Conservation (phyloP, 2,797 vertebrate species). For the Podarcis siculus region DNA sequence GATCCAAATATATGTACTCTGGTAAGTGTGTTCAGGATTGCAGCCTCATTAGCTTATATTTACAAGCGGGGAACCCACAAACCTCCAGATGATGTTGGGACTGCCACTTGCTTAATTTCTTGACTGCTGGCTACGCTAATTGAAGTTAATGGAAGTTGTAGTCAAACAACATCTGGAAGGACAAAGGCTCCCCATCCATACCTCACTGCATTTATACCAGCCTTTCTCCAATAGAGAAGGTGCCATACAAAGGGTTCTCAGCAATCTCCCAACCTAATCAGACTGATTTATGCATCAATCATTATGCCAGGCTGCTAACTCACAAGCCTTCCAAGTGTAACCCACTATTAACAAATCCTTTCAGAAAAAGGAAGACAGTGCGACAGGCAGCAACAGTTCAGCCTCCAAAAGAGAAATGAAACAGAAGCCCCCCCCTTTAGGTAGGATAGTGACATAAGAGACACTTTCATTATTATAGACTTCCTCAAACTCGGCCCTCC, state of each 20-base stretch:
- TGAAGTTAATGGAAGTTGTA: no score
- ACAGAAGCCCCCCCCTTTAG: no score
- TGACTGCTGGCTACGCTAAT: no score
- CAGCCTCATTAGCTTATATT: not conserved
- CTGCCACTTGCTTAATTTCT: no score
- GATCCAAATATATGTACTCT: not conserved
- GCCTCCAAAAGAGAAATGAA: not conserved
- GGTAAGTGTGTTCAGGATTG: not conserved
- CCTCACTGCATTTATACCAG: not conserved
- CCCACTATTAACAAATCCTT: not conserved
- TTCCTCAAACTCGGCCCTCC: no score
- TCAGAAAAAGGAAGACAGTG: not conserved
- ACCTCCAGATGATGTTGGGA: not conserved
- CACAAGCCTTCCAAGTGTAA: not conserved
- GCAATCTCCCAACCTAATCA: not conserved
- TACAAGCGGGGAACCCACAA: not conserved
- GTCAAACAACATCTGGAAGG: no score
- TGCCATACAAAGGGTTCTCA: not conserved
- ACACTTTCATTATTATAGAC: not conserved
- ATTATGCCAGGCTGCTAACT: not conserved
- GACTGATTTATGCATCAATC: not conserved
- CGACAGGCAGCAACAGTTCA: not conserved
- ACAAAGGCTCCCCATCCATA: no score
- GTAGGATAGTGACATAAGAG: accelerated
- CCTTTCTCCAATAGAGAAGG: not conserved